These are phyloP conservation scores for Neoascia interrupta DNA, from an alignment of 2,888 invertebrate species.

Conservation along the genomic window DNA sequence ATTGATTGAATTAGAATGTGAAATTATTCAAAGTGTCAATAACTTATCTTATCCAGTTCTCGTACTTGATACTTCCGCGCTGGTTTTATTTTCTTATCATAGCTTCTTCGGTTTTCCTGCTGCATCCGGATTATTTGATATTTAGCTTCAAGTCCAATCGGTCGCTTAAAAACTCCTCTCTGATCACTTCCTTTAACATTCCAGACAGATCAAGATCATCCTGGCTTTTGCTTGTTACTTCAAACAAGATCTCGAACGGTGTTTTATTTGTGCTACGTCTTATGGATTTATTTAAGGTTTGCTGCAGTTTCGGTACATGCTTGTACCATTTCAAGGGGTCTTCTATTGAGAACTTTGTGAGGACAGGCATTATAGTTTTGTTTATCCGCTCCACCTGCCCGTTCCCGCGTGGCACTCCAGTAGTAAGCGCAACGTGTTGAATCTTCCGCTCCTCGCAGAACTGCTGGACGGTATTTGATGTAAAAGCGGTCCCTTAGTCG, in stretches of 20 bases:
- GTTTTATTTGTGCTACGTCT: not conserved
- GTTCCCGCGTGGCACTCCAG: constrained; percentile 46
- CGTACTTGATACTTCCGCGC: too few species aligned
- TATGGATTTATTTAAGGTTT: constrained; percentile 9
- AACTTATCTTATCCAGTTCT: too few species aligned
- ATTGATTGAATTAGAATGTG: too few species aligned
- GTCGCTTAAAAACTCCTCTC: too few species aligned
- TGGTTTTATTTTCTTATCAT: too few species aligned
- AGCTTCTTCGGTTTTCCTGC: too few species aligned
- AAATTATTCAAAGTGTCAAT: too few species aligned
- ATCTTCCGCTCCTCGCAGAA: constrained; percentile 31
- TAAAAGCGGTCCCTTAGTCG: constrained; percentile 53
- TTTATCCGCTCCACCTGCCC: constrained; percentile 32
- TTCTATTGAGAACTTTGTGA: not conserved
- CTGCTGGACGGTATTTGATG: constrained; percentile 40
- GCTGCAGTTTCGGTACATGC: constrained; percentile 23
- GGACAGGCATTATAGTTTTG: constrained; percentile 3
- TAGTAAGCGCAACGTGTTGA: constrained; percentile 30
- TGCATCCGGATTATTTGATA: too few species aligned
- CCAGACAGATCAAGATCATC: too few species aligned
- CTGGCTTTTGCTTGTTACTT: not conserved
- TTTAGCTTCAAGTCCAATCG: too few species aligned
- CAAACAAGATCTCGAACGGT: constrained; percentile 19
- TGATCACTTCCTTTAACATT: too few species aligned
- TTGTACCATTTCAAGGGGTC: constrained; percentile 8